Evolutionary conservation across 2,888 invertebrate species (phyloP).

Genomic region (Criorhina ranunculi): DNA sequence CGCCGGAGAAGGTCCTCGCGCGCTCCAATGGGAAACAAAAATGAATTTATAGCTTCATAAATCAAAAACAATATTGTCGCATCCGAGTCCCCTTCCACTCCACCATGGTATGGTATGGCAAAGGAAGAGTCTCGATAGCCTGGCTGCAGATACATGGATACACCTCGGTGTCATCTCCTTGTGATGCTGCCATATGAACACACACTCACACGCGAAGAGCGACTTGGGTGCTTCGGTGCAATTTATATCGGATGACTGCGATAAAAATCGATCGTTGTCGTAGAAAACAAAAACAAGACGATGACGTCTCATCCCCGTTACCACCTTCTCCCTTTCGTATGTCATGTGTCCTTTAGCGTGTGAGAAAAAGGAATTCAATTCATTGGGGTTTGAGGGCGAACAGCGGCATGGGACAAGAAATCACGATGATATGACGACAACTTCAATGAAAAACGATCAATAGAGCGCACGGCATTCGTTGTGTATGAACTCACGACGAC

Average conservation of each 20-base stretch:
- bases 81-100: conserved; percentile 76
- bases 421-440: conserved; percentile 76
- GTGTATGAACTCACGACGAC: conserved; percentile 33
- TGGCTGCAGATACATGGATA: conserved; percentile 30
- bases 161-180: conserved; percentile 57
- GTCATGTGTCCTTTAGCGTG: conserved; percentile 51
- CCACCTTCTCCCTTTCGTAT: not conserved
- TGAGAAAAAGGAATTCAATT: conserved; percentile 61
- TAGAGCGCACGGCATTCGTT: conserved; percentile 47
- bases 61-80: conserved; percentile 83
- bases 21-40: conserved; percentile 78
- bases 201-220: conserved; percentile 17
- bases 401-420: conserved; percentile 58
- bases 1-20: conserved; percentile 36
- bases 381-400: conserved; percentile 16
- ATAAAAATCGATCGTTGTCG: conserved; percentile 74
- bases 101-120: conserved; percentile 13
- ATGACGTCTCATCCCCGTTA: conserved; percentile 29
- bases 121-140: conserved; percentile 27
- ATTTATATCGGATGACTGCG: conserved; percentile 71
- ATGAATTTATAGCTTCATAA: conserved; percentile 82
- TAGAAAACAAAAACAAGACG: conserved; percentile 60
- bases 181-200: conserved; percentile 39
- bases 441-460: conserved; percentile 73
- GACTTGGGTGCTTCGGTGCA: conserved; percentile 49